These are phyloP conservation scores for Centrocercus urophasianus DNA, from an alignment of 2,113 vertebrate species.

Conservation along the genomic window DNA sequence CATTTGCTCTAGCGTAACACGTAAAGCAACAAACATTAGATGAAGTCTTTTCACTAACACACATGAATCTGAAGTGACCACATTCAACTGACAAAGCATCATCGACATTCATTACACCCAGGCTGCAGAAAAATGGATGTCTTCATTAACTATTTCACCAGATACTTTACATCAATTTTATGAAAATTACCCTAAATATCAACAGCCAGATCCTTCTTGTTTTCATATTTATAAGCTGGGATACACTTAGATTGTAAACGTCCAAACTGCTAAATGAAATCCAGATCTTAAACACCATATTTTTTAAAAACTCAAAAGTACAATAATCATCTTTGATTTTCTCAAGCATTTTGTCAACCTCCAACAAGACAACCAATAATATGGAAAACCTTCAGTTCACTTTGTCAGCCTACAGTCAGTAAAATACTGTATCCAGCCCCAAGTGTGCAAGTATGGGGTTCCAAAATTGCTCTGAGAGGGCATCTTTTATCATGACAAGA, in stretches of 20 bases:
- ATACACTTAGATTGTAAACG: not conserved
- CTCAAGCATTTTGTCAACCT: not conserved
- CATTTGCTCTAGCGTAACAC: conserved; percentile 55
- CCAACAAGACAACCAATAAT: not conserved
- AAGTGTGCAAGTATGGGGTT: not conserved
- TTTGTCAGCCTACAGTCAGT: not conserved
- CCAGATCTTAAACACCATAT: not conserved
- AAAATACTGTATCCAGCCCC: not conserved
- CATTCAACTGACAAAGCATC: conserved; percentile 71
- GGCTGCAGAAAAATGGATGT: not conserved
- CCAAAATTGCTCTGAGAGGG: not conserved
- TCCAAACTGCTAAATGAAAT: not conserved
- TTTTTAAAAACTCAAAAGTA: not conserved
- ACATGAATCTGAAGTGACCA: conserved; percentile 69
- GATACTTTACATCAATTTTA: not conserved
- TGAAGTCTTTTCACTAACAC: conserved; percentile 64
- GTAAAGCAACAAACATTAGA: conserved; percentile 72
- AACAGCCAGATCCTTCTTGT: not conserved
- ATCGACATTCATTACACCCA: conserved; percentile 31
- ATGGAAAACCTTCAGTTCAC: not conserved
- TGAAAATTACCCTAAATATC: not conserved
- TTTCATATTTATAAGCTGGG: not conserved
- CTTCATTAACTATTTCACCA: not conserved
- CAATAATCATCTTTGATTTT: not conserved
- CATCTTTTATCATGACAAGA: not conserved